A percentile compares a stretch with the other conserved stretches of the same genome.
These are phyloP conservation scores for Apteryx mantelli DNA, from an alignment of 2,113 vertebrate genomes.

Conservation along the genomic window DNA sequence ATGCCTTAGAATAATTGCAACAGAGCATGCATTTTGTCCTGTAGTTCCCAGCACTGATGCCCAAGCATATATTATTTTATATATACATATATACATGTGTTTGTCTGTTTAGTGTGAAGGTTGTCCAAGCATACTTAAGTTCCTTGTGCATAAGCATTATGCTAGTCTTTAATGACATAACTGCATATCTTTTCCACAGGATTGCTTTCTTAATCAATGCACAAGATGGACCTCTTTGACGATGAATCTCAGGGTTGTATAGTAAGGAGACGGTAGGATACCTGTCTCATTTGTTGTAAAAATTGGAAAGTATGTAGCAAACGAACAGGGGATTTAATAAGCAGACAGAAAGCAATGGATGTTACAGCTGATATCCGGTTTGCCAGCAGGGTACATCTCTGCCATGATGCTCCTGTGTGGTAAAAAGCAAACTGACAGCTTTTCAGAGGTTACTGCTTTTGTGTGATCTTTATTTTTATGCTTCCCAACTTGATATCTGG, in stretches of 20 bases:
- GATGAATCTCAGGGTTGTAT: slow-evolving; percentile 19
- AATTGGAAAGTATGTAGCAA: background rate
- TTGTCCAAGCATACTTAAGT: background rate
- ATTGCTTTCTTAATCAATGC: slow-evolving; percentile 12
- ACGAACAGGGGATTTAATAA: background rate
- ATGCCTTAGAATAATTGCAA: background rate
- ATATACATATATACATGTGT: too few relatives aligned
- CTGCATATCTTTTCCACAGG: slow-evolving; percentile 24
- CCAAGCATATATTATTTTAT: too few relatives aligned
- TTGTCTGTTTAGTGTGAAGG: background rate
- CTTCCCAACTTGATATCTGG: background rate
- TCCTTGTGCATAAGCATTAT: background rate
- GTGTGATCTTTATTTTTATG: background rate
- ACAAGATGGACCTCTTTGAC: background rate
- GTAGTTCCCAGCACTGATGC: background rate
- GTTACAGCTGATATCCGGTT: background rate
- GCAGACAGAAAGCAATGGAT: background rate
- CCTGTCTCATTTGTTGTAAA: background rate
- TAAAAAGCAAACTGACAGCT: background rate
- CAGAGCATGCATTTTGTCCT: background rate
- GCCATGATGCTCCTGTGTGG: background rate
- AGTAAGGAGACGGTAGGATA: background rate
- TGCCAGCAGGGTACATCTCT: background rate
- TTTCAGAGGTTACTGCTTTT: background rate
- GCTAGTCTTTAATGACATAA: slow-evolving; percentile 12